Conservation (phyloP, 2,888 invertebrate genomes). For the Diarsia mendica region DNA sequence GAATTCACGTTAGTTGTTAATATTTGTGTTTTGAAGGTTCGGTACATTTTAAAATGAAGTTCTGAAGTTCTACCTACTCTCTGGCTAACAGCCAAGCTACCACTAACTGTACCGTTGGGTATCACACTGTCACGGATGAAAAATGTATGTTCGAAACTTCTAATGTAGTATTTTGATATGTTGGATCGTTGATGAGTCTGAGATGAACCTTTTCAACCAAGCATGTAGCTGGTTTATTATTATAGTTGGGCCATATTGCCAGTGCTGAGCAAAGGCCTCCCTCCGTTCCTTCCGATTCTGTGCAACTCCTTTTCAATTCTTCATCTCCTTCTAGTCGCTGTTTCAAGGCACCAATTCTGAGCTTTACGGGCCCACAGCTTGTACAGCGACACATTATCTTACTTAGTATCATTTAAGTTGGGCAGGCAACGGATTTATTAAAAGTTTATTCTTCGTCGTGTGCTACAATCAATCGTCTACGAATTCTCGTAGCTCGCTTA, state of each 20-base stretch:
- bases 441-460: too few species aligned
- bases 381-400: too few species aligned
- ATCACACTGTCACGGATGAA: slow-evolving; percentile 65
- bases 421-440: too few species aligned
- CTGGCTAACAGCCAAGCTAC: slow-evolving; percentile 69
- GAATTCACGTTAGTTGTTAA: slow-evolving; percentile 56
- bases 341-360: too few species aligned
- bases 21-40: slow-evolving; percentile 64
- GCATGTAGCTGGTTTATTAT: background rate
- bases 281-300: too few species aligned
- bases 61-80: slow-evolving; percentile 64
- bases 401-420: too few species aligned
- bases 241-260: too few species aligned
- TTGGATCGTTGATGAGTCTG: slow-evolving; percentile 7
- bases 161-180: slow-evolving; percentile 18
- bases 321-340: too few species aligned
- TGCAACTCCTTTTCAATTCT: too few species aligned
- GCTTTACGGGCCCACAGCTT: too few species aligned
- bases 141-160: slow-evolving; percentile 59
- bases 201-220: background rate
- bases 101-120: slow-evolving; percentile 58
- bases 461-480: slow-evolving; percentile 2
- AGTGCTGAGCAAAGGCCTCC: too few species aligned
- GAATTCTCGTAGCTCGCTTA: background rate
- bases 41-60: slow-evolving; percentile 67